Conservation (phyloP, 2,797 vertebrate species). For the Eulemur coronatus region DNA sequence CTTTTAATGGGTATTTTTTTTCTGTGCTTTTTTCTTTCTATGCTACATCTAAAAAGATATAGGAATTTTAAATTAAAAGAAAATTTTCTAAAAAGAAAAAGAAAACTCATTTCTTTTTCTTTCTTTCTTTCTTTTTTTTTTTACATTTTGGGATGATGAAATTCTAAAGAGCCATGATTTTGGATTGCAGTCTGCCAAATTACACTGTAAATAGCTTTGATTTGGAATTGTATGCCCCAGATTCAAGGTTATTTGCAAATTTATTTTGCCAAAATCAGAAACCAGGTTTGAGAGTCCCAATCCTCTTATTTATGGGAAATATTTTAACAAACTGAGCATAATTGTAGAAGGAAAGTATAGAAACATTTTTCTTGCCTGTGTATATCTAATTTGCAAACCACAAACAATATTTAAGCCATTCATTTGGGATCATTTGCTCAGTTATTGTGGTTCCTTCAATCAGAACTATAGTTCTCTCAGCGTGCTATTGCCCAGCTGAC, state of each 20-base stretch:
- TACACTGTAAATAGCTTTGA: slow-evolving; percentile 67
- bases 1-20: slow-evolving; percentile 36
- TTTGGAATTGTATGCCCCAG: slow-evolving; percentile 61
- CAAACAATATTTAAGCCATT: slow-evolving; percentile 62
- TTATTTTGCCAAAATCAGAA: slow-evolving; percentile 73
- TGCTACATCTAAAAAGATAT: neutral
- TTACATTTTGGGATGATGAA: slow-evolving; percentile 43
- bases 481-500: slow-evolving; percentile 64
- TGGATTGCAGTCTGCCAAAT: slow-evolving; percentile 54
- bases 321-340: slow-evolving; percentile 64
- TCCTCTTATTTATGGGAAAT: slow-evolving; percentile 61
- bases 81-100: slow-evolving; percentile 58
- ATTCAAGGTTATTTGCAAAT: slow-evolving; percentile 74
- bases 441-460: slow-evolving; percentile 50
- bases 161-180: slow-evolving; percentile 71
- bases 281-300: slow-evolving; percentile 61
- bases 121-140: slow-evolving; percentile 20
- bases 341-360: slow-evolving; percentile 27
- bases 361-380: slow-evolving; percentile 64
- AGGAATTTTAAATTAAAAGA: slow-evolving; percentile 56
- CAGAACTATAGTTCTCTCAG: slow-evolving; percentile 61
- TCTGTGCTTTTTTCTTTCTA: neutral
- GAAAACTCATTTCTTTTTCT: slow-evolving; percentile 21
- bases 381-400: slow-evolving; percentile 73
- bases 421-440: slow-evolving; percentile 61